Percentiles rank a stretch among this genome's conserved stretches.
These are phyloP conservation scores for Jordanella pulchra DNA, from an alignment of 2,797 vertebrate genomes.

Conservation along the genomic window DNA sequence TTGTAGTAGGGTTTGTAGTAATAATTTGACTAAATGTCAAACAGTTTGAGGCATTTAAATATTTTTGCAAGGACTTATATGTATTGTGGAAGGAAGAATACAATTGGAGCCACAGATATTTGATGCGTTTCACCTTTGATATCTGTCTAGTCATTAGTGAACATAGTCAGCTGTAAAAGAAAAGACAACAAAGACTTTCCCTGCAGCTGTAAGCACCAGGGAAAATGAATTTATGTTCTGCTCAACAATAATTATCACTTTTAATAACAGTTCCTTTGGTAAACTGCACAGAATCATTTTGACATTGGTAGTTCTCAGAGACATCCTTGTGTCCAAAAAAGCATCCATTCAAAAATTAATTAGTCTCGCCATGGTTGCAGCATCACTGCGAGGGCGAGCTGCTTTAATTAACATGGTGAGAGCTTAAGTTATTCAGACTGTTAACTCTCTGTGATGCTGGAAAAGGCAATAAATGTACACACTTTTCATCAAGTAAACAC, in stretches of 20 bases:
- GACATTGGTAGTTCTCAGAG: conserved; percentile 60
- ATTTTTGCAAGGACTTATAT: neutral
- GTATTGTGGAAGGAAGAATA: conserved; percentile 30
- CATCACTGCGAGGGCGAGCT: conserved; percentile 62
- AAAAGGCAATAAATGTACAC: conserved; percentile 61
- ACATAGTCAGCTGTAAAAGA: conserved; percentile 3
- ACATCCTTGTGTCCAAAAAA: conserved; percentile 64
- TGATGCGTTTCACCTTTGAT: conserved; percentile 19
- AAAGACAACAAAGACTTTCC: conserved; percentile 34
- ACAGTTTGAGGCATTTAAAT: neutral
- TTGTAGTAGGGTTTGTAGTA: neutral
- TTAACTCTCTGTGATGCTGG: conserved; percentile 70
- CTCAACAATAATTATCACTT: conserved; percentile 46
- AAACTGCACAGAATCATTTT: conserved; percentile 51
- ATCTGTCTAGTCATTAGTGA: conserved; percentile 29
- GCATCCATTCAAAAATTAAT: conserved; percentile 74
- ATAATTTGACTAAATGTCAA: neutral
- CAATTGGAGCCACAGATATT: conserved; percentile 20
- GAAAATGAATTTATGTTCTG: conserved; percentile 35
- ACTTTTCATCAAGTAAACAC: conserved; percentile 40
- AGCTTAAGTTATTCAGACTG: conserved; percentile 71
- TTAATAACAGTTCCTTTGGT: conserved; percentile 42
- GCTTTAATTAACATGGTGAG: conserved; percentile 77
- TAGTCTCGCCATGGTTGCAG: conserved; percentile 55
- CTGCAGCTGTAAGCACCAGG: conserved; percentile 27